Conservation (phyloP, 2,113 vertebrate species). For the Brachionichthys hirsutus region DNA sequence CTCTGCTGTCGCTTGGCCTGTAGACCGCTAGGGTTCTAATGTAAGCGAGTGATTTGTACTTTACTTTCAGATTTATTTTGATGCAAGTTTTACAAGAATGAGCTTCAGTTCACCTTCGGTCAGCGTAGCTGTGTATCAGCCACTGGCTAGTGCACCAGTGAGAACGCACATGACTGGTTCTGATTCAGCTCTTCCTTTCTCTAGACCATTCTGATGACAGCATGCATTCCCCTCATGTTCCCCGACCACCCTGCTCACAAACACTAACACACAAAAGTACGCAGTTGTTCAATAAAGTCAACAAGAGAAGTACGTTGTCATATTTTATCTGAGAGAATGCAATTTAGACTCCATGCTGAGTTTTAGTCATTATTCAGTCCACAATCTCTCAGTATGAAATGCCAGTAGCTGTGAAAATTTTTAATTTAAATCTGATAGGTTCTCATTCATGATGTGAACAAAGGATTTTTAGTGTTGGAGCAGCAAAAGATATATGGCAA, state of each 20-base stretch:
- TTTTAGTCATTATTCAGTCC: constrained; percentile 1
- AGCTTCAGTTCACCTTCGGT: constrained; percentile 19
- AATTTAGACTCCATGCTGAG: background rate
- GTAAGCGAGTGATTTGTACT: background rate
- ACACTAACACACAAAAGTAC: constrained; percentile 48
- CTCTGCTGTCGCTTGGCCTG: constrained; percentile 16
- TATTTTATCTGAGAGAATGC: constrained; percentile 18
- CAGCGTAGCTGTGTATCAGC: constrained; percentile 21
- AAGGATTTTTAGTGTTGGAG: background rate
- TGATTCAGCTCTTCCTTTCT: constrained; percentile 77
- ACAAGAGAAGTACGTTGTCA: constrained; percentile 9
- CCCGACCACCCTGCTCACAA: constrained; percentile 38
- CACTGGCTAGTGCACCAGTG: constrained; percentile 30
- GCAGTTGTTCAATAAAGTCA: constrained; percentile 20
- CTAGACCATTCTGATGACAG: constrained; percentile 73
- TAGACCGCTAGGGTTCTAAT: constrained; percentile 27
- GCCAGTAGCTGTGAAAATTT: background rate
- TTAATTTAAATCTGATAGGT: background rate
- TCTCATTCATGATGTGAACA: background rate
- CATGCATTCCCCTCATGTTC: constrained; percentile 67
- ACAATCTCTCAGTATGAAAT: background rate
- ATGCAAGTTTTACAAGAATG: constrained; percentile 3
- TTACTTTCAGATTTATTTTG: constrained; percentile 27
- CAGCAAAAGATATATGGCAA: background rate
- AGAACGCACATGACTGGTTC: constrained; percentile 70